Percentiles rank a stretch among this genome's conserved stretches.
Evolutionary conservation across 2,888 invertebrate genomes (phyloP).

Genomic region (Zootermopsis nevadensis): DNA sequence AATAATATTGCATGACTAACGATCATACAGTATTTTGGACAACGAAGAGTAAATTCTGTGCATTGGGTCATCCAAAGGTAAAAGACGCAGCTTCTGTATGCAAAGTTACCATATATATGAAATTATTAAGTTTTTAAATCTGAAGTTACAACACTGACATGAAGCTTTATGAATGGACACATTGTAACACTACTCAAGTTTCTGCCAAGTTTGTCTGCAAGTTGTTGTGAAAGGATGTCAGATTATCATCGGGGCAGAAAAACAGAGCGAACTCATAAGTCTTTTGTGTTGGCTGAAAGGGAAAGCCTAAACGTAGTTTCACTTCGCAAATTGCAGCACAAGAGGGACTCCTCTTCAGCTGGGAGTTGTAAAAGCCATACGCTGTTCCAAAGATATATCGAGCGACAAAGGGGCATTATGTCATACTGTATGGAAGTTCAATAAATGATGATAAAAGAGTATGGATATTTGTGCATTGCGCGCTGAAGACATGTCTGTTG

Average conservation of each 20-base stretch:
- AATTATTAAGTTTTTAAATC: too few relatives aligned
- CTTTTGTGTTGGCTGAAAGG: slow-evolving; percentile 16
- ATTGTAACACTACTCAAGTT: neutral
- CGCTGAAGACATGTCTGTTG: neutral
- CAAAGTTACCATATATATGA: too few relatives aligned
- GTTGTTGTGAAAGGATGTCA: slow-evolving; percentile 1
- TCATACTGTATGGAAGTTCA: slow-evolving; percentile 7
- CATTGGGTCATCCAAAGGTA: too few relatives aligned
- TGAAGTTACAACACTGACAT: too few relatives aligned
- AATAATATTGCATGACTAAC: too few relatives aligned
- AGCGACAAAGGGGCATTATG: slow-evolving; percentile 23
- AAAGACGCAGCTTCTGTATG: too few relatives aligned
- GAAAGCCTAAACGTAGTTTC: neutral
- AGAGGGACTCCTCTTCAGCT: neutral
- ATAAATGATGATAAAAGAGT: slow-evolving; percentile 19
- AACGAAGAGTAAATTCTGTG: too few relatives aligned
- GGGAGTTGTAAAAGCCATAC: slow-evolving; percentile 7
- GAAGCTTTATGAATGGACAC: too few relatives aligned
- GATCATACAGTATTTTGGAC: too few relatives aligned
- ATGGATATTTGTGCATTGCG: neutral
- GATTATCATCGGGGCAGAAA: neutral
- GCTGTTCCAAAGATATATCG: neutral
- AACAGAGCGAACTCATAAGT: slow-evolving; percentile 9
- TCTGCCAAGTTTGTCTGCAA: neutral
- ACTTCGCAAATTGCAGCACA: slow-evolving; percentile 19